These are phyloP conservation scores for Hoplostethus atlanticus DNA, from an alignment of 2,797 vertebrate species.

Conservation along the genomic window DNA sequence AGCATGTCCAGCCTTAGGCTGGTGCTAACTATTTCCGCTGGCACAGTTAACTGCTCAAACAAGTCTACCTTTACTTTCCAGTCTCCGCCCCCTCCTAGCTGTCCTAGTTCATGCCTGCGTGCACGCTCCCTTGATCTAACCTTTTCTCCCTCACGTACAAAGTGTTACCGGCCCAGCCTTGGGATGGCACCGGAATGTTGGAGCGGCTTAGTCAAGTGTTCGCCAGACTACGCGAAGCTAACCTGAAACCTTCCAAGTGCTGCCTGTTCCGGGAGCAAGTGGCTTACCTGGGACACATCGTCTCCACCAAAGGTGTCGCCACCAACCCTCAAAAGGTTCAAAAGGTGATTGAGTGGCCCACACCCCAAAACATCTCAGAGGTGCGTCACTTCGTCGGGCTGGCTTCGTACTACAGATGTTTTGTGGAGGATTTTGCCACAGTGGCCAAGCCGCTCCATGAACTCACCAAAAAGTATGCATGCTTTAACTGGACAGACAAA, in stretches of 20 bases:
- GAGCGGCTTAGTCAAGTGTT: background rate
- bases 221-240: background rate
- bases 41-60: no score
- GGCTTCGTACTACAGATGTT: slow-evolving; percentile 26
- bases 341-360: slow-evolving; percentile 6
- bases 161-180: no score
- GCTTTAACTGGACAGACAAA: slow-evolving; percentile 23
- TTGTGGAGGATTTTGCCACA: slow-evolving; percentile 37
- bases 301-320: background rate
- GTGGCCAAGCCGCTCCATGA: slow-evolving; percentile 24
- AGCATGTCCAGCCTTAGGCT: no score
- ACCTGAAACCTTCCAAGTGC: slow-evolving; percentile 16
- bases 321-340: slow-evolving; percentile 5
- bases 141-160: no score
- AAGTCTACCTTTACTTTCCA: no score
- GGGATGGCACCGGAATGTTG: background rate
- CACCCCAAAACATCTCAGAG: background rate
- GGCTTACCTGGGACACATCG: slow-evolving; percentile 21
- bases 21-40: no score
- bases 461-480: slow-evolving; percentile 35
- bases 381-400: slow-evolving; percentile 30
- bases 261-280: slow-evolving; percentile 2
- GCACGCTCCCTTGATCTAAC: no score
- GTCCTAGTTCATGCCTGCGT: no score
- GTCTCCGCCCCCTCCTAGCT: no score